Evolutionary conservation across 2,113 vertebrate genomes (phyloP), one percentile per base, ranked within the genome.

Genomic region (Tyto alba): DNA sequence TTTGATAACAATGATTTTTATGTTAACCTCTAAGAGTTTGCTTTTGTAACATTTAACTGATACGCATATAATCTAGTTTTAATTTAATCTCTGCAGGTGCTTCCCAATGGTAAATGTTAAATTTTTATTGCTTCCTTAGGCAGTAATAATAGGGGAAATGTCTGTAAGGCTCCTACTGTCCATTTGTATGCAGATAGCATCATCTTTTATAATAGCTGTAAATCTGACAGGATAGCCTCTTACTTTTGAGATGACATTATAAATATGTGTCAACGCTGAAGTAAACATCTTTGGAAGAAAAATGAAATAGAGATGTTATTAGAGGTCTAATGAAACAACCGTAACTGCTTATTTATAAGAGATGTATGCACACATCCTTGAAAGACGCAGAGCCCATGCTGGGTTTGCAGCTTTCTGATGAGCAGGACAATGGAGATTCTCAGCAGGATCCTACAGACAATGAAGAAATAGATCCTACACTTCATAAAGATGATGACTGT

Each of bases 61-160:
- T 97, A 95, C 96, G 89, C 89, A 86, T 72, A 95, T 97, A 93
- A 97, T 97, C 94, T 97, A 93, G 91, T 92, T 95, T 95, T 97
- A 97, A 96, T 97, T 97, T 96, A 95, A 95, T 95, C 95, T 92
- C 95, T 95, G 93, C 93, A 95, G 94, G 96, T 96, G 89, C 92
- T 97, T 96, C 94, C 90, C 71, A 16, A 92, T 88, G 77, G 96
- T 89, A 97, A 96, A 96, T 95, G 93, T 95, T 93, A 95, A 63
- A 73, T 83, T 96, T 95, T 94, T 95, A 96, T 97, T 96, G 91
- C 92, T 92, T 96, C 62, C 89, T 96, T 89, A 92, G 90, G 91
- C 92, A 86, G 73, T 87, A 92, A 95, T 95, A 95, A 87, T 64
- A 73, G 62, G 83, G 41, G 21, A 89, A 72, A 87, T 80, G 60